Base-by-base conservation (phyloP, 2,888 invertebrate species). In the Drosophila birchii region DNA sequence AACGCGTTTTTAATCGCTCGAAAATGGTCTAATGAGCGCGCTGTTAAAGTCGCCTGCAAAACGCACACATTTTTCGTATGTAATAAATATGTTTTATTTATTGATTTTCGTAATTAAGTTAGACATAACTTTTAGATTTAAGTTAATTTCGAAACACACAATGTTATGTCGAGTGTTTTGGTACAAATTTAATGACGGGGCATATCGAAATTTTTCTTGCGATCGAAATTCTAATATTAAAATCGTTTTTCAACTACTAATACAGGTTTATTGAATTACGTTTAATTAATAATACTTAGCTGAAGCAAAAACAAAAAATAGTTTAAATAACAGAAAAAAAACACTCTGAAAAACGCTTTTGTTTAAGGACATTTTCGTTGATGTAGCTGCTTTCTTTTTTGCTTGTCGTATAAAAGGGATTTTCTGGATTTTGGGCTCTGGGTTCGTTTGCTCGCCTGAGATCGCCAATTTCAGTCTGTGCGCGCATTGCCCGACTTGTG, bases 31-130 rank as follows among this genome's bases (percentile, higher is more conserved):
- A 0, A 1, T 9, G 32, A 63, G 18, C 12, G 34, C 51, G 36
- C 39, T 11, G 49, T 4, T 16, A 44, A 71, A 57, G 16, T 45
- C 73, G 73, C 72, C 14, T 2, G 38, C 16, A 63, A 72, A 61
- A 63, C 73, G 57, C 53, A 9, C 23, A 9, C 38, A 12, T 12
- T 29, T 45, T 63, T 64, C 14, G 44, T 54, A 55, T 71, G 66
- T 78, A 84, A 88, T 85, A 83, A 85, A 83, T 85, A 87, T 80
- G 68, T 70, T 83, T 78, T 80, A 88, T 83, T 83, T 88, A 87
- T 81, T 74, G 73, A 66, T 75, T 84, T 72, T 84, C 79, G 76
- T 83, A 80, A 64, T 71, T 86, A 76, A 75, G 66, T 76, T 88
- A 84, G 72, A 76, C 63, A 71, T 88, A 78, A 66, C 38, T 51